Evolutionary conservation across 2,797 vertebrate genomes (phyloP).

Genomic region (Lutra lutra): DNA sequence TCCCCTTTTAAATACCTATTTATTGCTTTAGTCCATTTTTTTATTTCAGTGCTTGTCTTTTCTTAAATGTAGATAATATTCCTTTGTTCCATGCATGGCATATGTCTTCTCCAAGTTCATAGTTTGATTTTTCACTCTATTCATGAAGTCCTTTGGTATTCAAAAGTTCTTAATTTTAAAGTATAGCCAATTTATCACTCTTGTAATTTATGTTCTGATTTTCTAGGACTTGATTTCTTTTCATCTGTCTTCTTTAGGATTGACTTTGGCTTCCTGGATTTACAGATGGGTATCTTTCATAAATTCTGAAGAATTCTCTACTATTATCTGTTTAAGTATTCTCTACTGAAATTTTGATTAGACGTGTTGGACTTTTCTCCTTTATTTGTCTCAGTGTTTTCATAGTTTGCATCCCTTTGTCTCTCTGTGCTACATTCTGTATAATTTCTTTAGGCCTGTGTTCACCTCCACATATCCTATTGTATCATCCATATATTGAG

Average conservation of each 20-base stretch:
- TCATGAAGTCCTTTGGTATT: conserved; percentile 11
- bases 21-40: conserved; percentile 23
- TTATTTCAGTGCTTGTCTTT: conserved; percentile 21
- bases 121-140: conserved; percentile 20
- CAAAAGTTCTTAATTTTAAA: conserved; percentile 41
- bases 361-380: background rate
- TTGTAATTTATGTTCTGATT: background rate
- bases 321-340: background rate
- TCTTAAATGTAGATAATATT: background rate
- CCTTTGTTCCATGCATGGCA: conserved; percentile 21
- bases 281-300: conserved; percentile 12
- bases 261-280: background rate
- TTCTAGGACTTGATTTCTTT: conserved; percentile 51
- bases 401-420: background rate
- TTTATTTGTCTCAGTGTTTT: conserved; percentile 20
- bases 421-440: background rate
- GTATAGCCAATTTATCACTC: background rate
- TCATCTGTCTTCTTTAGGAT: background rate
- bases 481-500: background rate
- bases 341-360: conserved; percentile 14
- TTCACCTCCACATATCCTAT: background rate
- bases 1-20: conserved; percentile 45
- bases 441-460: background rate
- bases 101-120: conserved; percentile 18
- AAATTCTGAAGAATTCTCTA: background rate